Evolutionary conservation across 1,140 invertebrate species (phyloP).

Genomic region (Tetragnatha versicolor): DNA sequence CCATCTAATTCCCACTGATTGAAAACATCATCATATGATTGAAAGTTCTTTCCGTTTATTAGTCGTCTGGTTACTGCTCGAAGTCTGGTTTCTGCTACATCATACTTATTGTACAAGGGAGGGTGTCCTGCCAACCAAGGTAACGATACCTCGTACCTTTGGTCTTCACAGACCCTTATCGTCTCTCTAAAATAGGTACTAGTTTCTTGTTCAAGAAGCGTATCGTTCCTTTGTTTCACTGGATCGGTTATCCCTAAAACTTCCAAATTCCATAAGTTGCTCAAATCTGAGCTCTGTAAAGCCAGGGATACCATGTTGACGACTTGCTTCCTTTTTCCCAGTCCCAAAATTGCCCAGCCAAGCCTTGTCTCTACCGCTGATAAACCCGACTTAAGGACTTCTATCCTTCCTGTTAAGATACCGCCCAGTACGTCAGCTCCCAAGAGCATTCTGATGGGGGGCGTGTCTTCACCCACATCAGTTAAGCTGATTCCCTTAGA

Average conservation of each 20-base stretch:
- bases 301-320: not conserved
- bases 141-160: conserved; percentile 15
- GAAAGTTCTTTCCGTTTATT: not conserved
- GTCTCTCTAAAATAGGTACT: conserved; percentile 3
- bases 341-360: conserved; percentile 33
- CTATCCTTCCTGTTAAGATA: conserved; percentile 29
- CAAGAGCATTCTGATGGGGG: conserved; percentile 17
- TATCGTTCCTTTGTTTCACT: not conserved
- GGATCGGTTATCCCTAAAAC: conserved; percentile 18
- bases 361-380: conserved; percentile 12
- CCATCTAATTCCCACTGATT: not conserved
- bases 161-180: not conserved
- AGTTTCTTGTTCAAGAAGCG: conserved; percentile 17
- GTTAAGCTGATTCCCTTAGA: not conserved
- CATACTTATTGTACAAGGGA: conserved; percentile 6
- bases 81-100: conserved; percentile 18
- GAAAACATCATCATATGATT: conserved; percentile 10
- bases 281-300: conserved; percentile 12
- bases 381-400: not conserved
- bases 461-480: conserved; percentile 17
- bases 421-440: conserved; percentile 34
- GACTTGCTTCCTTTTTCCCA: not conserved
- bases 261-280: conserved; percentile 8
- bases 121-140: conserved; percentile 23
- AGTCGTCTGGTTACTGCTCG: conserved; percentile 7